Conservation (phyloP, 2,888 invertebrate species). For the Pyralis farinalis region DNA sequence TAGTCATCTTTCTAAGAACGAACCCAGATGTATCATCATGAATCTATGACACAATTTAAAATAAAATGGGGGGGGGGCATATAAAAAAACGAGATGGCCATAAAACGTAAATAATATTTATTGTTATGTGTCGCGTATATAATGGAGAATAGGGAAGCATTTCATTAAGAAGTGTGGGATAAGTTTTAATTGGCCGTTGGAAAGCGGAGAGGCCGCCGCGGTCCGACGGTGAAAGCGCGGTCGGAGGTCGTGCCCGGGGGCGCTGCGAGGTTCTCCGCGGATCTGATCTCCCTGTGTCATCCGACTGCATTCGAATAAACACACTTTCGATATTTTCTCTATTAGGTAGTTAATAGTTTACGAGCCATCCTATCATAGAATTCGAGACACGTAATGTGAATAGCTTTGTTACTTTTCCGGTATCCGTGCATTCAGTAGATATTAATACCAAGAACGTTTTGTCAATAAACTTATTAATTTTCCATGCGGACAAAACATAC, state of each 20-base stretch:
- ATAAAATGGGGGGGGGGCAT: not conserved
- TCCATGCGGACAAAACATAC: too few relatives aligned
- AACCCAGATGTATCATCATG: too few relatives aligned
- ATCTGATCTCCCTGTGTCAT: constrained; percentile 19
- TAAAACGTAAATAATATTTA: constrained; percentile 7
- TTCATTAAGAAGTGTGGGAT: constrained; percentile 12
- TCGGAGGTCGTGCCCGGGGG: constrained; percentile 44
- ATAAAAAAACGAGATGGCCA: not conserved
- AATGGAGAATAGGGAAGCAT: constrained; percentile 11
- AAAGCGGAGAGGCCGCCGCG: constrained; percentile 31
- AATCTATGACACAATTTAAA: too few relatives aligned
- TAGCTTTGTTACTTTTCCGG: too few relatives aligned
- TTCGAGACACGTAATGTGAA: too few relatives aligned
- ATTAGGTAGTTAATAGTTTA: too few relatives aligned
- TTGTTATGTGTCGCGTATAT: constrained; percentile 9
- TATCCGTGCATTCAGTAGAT: too few relatives aligned
- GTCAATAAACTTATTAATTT: too few relatives aligned
- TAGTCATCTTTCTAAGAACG: too few relatives aligned
- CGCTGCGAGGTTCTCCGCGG: constrained; percentile 18
- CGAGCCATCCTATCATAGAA: too few relatives aligned
- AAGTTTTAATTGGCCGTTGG: constrained; percentile 29
- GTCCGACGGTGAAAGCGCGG: constrained; percentile 54
- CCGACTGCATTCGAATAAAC: constrained; percentile 19
- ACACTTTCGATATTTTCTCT: constrained; percentile 22
- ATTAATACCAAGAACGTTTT: too few relatives aligned